These are phyloP conservation scores for Paraescarpia echinospica DNA, from an alignment of 1,140 invertebrate genomes.

Conservation along the genomic window DNA sequence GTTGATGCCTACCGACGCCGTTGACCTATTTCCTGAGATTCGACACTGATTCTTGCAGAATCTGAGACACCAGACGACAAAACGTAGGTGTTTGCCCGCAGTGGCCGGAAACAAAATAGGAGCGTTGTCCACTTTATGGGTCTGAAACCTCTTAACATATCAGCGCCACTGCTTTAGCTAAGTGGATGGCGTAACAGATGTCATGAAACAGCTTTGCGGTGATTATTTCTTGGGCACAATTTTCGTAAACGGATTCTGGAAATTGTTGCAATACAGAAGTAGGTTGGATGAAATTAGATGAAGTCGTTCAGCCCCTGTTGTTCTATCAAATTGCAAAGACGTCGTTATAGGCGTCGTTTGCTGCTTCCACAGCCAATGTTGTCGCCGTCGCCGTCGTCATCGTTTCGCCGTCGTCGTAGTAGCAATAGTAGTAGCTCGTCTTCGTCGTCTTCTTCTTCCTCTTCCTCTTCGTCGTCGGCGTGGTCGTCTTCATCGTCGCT, in stretches of 20 bases:
- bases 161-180: background rate
- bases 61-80: background rate
- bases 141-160: background rate
- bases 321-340: too few relatives aligned
- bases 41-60: background rate
- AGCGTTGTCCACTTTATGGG: background rate
- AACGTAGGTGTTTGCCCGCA: background rate
- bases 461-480: background rate
- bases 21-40: background rate
- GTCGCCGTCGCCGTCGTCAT: too few relatives aligned
- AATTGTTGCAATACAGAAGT: background rate
- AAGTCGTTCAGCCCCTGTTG: background rate
- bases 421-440: too few relatives aligned
- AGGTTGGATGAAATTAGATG: background rate
- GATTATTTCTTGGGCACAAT: background rate
- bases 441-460: background rate
- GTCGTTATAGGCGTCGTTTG: too few relatives aligned
- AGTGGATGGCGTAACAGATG: background rate
- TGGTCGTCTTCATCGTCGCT: constrained; percentile 13
- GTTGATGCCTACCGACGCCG: too few relatives aligned
- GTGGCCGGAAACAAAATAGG: background rate
- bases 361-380: too few relatives aligned
- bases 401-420: too few relatives aligned
- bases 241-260: background rate
- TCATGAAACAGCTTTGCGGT: background rate